Conservation (phyloP, 1,140 invertebrate genomes). For the Sesamia nonagrioides region DNA sequence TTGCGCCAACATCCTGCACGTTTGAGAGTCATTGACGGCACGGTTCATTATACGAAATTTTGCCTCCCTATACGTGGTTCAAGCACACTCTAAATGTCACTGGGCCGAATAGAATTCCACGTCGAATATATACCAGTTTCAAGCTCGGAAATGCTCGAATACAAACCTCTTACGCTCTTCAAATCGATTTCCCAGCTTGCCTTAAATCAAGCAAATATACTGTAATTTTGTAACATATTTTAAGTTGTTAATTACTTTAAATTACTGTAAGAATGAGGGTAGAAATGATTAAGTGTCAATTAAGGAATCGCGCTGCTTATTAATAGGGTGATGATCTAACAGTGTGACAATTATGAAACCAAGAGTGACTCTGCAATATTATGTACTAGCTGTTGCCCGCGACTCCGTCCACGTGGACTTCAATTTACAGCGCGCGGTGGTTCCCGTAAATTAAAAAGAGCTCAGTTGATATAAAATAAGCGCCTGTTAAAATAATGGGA, state of each 20-base stretch:
- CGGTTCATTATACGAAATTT: slow-evolving; percentile 70
- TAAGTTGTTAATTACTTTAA: slow-evolving; percentile 6
- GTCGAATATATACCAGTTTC: slow-evolving; percentile 33
- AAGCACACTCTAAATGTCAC: slow-evolving; percentile 43
- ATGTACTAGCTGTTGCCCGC: not conserved
- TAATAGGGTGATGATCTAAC: not conserved
- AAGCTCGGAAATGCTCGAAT: slow-evolving; percentile 18
- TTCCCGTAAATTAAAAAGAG: too few relatives aligned
- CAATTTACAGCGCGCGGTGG: too few relatives aligned
- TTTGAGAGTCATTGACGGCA: slow-evolving; percentile 68
- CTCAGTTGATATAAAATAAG: too few relatives aligned
- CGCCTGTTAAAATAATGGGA: too few relatives aligned
- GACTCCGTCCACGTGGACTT: too few relatives aligned
- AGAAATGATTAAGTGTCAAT: not conserved
- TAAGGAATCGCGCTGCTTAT: not conserved
- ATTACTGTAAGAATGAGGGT: not conserved
- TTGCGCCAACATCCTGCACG: slow-evolving; percentile 57
- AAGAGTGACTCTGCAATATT: not conserved
- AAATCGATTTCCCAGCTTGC: slow-evolving; percentile 3
- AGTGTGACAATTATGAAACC: not conserved
- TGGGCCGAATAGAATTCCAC: slow-evolving; percentile 51
- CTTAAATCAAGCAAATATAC: not conserved
- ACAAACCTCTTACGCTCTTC: slow-evolving; percentile 25
- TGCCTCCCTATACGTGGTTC: slow-evolving; percentile 52
- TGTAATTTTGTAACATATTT: not conserved